Evolutionary conservation across 2,888 invertebrate genomes (phyloP).

Genomic region (Rotaria magnacalcarata): DNA sequence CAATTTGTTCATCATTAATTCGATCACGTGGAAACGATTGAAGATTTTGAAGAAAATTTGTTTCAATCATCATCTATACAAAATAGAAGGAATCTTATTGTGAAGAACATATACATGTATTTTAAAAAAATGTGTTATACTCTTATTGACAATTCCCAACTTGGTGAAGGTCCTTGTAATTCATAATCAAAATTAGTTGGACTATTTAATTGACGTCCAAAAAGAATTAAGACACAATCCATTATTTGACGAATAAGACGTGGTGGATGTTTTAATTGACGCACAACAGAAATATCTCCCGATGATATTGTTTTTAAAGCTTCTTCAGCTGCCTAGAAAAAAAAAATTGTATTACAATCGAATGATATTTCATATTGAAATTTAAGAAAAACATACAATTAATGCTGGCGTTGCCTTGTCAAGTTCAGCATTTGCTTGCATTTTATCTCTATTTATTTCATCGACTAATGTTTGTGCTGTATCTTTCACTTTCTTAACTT

Average conservation of each 20-base stretch:
- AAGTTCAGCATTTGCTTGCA: slow-evolving; percentile 42
- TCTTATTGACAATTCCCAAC: slow-evolving; percentile 59
- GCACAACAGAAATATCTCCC: slow-evolving; percentile 58
- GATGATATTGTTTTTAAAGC: slow-evolving; percentile 62
- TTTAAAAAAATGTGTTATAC: neutral
- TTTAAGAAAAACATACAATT: neutral
- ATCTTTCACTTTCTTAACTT: slow-evolving; percentile 60
- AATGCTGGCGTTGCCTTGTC: slow-evolving; percentile 24
- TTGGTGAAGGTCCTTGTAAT: slow-evolving; percentile 54
- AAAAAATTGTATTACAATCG: neutral
- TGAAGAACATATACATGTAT: too few species aligned
- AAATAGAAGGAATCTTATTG: neutral
- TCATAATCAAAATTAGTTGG: slow-evolving; percentile 53
- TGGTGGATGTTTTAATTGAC: slow-evolving; percentile 59
- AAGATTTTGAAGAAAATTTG: slow-evolving; percentile 47
- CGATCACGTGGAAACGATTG: slow-evolving; percentile 67
- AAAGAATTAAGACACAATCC: slow-evolving; percentile 58
- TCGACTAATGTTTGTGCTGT: slow-evolving; percentile 60
- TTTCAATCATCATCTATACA: slow-evolving; percentile 39
- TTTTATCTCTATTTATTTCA: slow-evolving; percentile 54
- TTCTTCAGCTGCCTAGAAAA: slow-evolving; percentile 59
- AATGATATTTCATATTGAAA: neutral
- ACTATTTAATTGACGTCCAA: slow-evolving; percentile 52
- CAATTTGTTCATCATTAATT: slow-evolving; percentile 60
- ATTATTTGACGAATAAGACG: slow-evolving; percentile 60